A percentile compares a stretch with the other conserved stretches of the same genome.
Evolutionary conservation across 1,140 invertebrate genomes (phyloP).

Genomic region (Drosophila repleta): DNA sequence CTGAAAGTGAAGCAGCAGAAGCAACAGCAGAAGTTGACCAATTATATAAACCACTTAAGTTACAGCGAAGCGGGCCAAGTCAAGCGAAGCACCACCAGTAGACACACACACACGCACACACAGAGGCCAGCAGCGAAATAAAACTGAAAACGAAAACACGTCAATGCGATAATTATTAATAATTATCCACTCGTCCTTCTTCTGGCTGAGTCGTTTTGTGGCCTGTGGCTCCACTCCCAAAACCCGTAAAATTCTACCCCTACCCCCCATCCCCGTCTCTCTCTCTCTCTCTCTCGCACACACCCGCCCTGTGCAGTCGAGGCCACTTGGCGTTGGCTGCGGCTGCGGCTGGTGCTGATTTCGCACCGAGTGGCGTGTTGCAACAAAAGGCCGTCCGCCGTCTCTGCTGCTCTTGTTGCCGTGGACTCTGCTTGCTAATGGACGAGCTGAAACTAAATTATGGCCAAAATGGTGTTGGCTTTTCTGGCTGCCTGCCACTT

Average conservation of each 20-base stretch:
- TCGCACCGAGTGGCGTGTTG: constrained; percentile 64
- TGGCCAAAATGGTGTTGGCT: constrained; percentile 81
- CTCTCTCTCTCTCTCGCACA: background rate
- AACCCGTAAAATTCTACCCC: constrained; percentile 1
- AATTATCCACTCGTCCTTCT: constrained; percentile 82
- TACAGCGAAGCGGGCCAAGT: constrained; percentile 42
- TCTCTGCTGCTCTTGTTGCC: constrained; percentile 25
- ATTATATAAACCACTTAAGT: constrained; percentile 76
- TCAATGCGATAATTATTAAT: constrained; percentile 82
- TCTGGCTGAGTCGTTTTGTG: constrained; percentile 45
- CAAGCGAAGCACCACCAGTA: constrained; percentile 36
- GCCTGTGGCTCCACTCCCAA: constrained; percentile 27
- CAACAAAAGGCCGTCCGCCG: constrained; percentile 66
- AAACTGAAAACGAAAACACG: constrained; percentile 77
- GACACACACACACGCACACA: constrained; percentile 30
- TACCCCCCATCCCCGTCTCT: constrained; percentile 1
- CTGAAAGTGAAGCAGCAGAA: constrained; percentile 3
- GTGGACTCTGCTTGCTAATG: constrained; percentile 67
- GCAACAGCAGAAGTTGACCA: constrained; percentile 66
- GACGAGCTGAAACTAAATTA: constrained; percentile 79
- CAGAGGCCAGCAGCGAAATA: constrained; percentile 34
- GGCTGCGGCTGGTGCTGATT: constrained; percentile 63
- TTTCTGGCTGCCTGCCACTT: constrained; percentile 79
- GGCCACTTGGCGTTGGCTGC: constrained; percentile 54
- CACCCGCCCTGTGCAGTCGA: constrained; percentile 42